Evolutionary conservation across 2,113 vertebrate species (phyloP), one percentile per base, ranked within the genome.

Genomic region (Piprites chloris): DNA sequence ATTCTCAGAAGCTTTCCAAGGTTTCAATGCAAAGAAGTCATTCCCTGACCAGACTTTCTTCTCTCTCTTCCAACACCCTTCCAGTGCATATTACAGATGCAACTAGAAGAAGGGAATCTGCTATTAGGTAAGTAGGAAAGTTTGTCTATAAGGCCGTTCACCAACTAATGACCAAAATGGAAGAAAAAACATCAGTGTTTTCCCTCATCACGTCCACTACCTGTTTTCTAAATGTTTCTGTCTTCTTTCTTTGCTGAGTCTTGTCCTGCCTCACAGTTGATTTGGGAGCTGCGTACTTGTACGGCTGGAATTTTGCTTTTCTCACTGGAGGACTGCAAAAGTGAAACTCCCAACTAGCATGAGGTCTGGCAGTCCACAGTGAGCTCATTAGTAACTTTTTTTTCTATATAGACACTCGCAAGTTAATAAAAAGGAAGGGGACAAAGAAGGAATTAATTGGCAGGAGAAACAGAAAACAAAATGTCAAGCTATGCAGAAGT

Each of bases 51-150:
- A 96, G 98, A 63, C 97, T 99, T 79, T 98, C 98, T 27, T 99
- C 98, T 30, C 98, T 99, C 65, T 99, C 99, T 59, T 85, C 98
- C 71, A 98, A 99, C 94, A 99, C 98, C 24, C 98, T 99, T 56
- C 99, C 99, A 16, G 98, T 98, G 41, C 98, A 98, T 94, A 99
- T 99, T 93, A 98, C 99, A 65, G 99, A 99, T 66, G 98, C 99
- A 90, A 97, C 97, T 77, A 99, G 99, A 95, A 98, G 98, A 96
- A 98, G 99, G 74, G 94, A 98, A 72, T 96, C 96, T 93, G 98
- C 98, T 62, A 98, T 99, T 96, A 99, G 98, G 99, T 99, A 93
- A 96, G 96, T 88, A 62, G 46, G 69, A 66, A 85, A 81, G n/a
- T 86, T 67, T 69, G 4, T 63, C 33, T 75, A 23, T 15, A 66